Evolutionary conservation across 2,888 invertebrate genomes (phyloP).

Genomic region (Nephrotoma flavescens): DNA sequence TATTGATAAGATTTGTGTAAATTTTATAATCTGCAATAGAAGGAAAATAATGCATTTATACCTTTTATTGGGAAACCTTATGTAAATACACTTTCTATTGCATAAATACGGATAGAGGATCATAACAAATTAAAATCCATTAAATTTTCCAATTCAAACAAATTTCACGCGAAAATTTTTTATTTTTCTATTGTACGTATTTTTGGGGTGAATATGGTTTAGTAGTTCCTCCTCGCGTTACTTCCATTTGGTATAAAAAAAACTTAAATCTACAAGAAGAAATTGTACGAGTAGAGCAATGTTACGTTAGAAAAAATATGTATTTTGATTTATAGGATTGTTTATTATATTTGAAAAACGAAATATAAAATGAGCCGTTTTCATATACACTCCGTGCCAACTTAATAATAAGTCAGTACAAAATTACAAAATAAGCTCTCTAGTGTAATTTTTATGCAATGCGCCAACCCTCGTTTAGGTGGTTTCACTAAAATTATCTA

Average conservation of each 20-base stretch:
- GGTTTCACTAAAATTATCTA: no score
- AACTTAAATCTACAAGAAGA: not conserved
- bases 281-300: not conserved
- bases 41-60: no score
- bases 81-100: no score
- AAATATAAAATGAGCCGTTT: not conserved
- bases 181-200: not conserved
- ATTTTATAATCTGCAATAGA: no score
- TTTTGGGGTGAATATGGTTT: not conserved
- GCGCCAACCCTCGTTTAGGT: no score
- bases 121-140: no score
- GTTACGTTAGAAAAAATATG: not conserved
- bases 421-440: no score
- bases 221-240: not conserved
- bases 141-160: not conserved
- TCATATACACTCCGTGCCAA: not conserved
- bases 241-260: not conserved
- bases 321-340: not conserved
- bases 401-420: no score
- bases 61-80: no score
- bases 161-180: not conserved
- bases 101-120: no score
- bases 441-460: no score
- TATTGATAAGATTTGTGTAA: no score
- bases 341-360: not conserved